phyloP scores from a whole-genome alignment of 2,113 vertebrate species.

The Martes martes region DNA sequence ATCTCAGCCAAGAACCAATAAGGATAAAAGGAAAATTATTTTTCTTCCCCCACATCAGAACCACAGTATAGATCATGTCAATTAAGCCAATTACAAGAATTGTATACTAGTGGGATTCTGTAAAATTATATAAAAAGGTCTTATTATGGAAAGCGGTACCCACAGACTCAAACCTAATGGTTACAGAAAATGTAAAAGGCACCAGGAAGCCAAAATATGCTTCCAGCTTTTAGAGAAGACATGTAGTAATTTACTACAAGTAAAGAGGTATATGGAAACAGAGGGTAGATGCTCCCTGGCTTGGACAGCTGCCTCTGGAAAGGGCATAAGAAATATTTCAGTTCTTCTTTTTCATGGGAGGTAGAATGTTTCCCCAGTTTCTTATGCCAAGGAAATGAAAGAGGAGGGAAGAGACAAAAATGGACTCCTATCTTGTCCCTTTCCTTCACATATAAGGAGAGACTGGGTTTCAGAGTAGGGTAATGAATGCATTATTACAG shows the following conservation, averaged over 20 bases:
- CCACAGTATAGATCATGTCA: not conserved
- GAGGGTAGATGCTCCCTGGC: not conserved
- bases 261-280: not conserved
- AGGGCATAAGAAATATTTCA: not conserved
- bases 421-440: not conserved
- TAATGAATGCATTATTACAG: not conserved
- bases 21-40: not conserved
- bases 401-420: not conserved
- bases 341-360: not conserved
- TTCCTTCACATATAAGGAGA: not conserved
- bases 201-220: not conserved
- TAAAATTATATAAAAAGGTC: not conserved
- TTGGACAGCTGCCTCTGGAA: not conserved
- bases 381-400: not conserved
- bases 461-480: not conserved
- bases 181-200: not conserved
- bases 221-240: constrained; percentile 35
- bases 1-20: not conserved
- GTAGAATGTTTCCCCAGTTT: not conserved
- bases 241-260: accelerated
- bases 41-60: not conserved
- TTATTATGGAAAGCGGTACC: not conserved
- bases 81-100: not conserved
- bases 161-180: not conserved
- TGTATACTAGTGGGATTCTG: not conserved